These are phyloP conservation scores for Cephus nigrinus DNA, from an alignment of 2,888 invertebrate species.

Conservation along the genomic window DNA sequence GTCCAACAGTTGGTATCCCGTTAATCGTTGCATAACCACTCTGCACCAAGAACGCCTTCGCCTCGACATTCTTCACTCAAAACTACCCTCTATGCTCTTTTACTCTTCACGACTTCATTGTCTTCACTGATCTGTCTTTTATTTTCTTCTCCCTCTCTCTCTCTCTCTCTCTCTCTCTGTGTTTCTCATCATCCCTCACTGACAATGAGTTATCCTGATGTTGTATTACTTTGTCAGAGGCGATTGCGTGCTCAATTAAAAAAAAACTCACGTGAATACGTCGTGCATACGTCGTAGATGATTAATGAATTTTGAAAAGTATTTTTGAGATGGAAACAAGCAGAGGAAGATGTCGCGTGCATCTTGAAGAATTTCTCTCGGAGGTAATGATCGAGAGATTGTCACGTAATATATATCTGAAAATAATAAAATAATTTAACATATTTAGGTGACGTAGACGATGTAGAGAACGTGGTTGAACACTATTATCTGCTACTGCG, in stretches of 20 bases:
- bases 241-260: not conserved
- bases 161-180: conserved; percentile 12
- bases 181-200: conserved; percentile 11
- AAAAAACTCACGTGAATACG: conserved; percentile 19
- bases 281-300: conserved; percentile 20
- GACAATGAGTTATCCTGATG: not conserved
- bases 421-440: conserved; percentile 5
- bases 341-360: not conserved
- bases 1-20: conserved; percentile 64
- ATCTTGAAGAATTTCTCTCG: not conserved
- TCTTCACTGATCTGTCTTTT: conserved; percentile 33
- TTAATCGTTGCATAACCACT: conserved; percentile 50
- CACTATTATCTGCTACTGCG: conserved; percentile 23
- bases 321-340: not conserved
- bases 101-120: conserved; percentile 2
- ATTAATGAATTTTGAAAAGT: not conserved
- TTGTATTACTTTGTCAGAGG: not conserved
- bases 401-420: not conserved
- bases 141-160: conserved; percentile 14
- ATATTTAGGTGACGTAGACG: conserved; percentile 8
- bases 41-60: conserved; percentile 10
- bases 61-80: not conserved
- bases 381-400: not conserved
- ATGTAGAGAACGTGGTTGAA: not conserved
- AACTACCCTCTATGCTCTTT: not conserved